phyloP scores from a whole-genome alignment of 2,113 vertebrate species.

The Lophochroa leadbeateri region DNA sequence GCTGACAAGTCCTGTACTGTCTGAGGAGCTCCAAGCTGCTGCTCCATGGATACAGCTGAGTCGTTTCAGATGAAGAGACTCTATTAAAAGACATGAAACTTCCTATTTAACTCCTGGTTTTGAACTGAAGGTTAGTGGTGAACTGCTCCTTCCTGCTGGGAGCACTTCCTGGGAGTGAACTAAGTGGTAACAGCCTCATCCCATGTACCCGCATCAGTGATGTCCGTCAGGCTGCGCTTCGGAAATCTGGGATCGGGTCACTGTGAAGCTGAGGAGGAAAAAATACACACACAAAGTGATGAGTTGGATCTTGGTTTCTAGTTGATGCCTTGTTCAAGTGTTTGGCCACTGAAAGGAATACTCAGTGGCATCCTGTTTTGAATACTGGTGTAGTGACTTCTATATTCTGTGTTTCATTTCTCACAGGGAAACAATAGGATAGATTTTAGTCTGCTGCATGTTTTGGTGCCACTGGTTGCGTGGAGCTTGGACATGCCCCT shows the following conservation, averaged over 20 bases:
- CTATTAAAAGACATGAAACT: not conserved
- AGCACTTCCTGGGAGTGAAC: constrained; percentile 18
- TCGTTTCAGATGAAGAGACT: constrained; percentile 25
- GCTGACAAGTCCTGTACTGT: constrained; percentile 94
- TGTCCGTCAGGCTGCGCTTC: not conserved
- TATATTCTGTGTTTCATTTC: constrained; percentile 60
- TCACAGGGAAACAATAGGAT: constrained; percentile 55
- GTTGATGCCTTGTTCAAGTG: not conserved
- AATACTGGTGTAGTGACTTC: constrained; percentile 65
- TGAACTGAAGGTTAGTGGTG: constrained; percentile 48
- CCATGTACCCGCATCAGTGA: not conserved
- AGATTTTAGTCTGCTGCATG: constrained; percentile 67
- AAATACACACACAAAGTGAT: not conserved
- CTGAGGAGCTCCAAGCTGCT: constrained; percentile 60
- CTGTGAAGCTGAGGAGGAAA: constrained; percentile 61
- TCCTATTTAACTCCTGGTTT: constrained; percentile 48
- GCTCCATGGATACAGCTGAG: constrained; percentile 17
- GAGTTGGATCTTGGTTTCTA: not conserved
- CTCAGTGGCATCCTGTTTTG: constrained; percentile 43
- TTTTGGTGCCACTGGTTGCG: constrained; percentile 66
- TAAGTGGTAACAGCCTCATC: constrained; percentile 8
- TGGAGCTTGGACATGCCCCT: constrained; percentile 64
- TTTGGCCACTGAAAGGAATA: not conserved
- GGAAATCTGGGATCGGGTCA: not conserved
- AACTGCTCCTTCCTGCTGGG: constrained; percentile 55